These are phyloP conservation scores for Lophius piscatorius DNA, from an alignment of 2,113 vertebrate genomes.

Conservation along the genomic window DNA sequence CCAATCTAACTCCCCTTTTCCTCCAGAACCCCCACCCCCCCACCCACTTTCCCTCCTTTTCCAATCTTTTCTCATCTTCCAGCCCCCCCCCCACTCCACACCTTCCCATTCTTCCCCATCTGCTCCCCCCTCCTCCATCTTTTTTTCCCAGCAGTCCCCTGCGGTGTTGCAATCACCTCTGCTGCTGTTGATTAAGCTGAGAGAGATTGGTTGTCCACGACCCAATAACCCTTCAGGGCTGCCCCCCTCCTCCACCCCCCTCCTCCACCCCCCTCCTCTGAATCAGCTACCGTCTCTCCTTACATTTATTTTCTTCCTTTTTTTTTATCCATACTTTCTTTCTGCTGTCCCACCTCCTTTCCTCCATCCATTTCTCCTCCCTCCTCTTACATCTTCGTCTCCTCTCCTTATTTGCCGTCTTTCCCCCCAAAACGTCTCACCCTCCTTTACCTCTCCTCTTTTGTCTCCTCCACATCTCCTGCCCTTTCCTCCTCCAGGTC, in stretches of 20 bases:
- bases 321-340: constrained; percentile 13
- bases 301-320: constrained; percentile 37
- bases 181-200: constrained; percentile 79
- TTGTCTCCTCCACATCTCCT: not conserved
- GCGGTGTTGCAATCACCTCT: constrained; percentile 73
- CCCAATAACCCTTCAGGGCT: constrained; percentile 75
- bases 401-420: too few species aligned
- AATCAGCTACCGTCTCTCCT: constrained; percentile 53
- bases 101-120: constrained; percentile 44
- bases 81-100: not conserved
- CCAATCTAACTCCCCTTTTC: constrained; percentile 19
- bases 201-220: constrained; percentile 80
- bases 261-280: constrained; percentile 26
- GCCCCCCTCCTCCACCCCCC: constrained; percentile 1
- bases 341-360: constrained; percentile 18
- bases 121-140: constrained; percentile 18
- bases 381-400: too few species aligned
- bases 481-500: too few species aligned
- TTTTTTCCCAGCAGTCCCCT: constrained; percentile 59
- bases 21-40: not conserved
- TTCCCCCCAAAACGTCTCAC: too few species aligned
- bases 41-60: constrained; percentile 28
- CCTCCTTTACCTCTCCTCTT: constrained; percentile 5
- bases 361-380: constrained; percentile 6
- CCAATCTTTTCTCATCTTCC: constrained; percentile 53